Conservation (phyloP, 2,113 vertebrate genomes). For the Diphyllodes magnificus region DNA sequence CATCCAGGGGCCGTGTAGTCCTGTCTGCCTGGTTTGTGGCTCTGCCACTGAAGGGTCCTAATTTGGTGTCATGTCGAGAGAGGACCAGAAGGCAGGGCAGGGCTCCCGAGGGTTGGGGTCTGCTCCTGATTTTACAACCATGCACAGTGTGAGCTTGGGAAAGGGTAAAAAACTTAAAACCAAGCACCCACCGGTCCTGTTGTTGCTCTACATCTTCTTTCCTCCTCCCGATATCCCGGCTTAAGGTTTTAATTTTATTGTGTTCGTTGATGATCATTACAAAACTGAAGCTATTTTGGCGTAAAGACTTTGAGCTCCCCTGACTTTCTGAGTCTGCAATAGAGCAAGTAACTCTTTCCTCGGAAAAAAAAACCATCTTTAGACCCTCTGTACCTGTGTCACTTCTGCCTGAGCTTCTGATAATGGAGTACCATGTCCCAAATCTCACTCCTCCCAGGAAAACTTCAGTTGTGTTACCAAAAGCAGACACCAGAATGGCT, state of each 20-base stretch:
- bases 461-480: background rate
- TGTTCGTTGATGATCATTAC: background rate
- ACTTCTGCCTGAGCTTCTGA: background rate
- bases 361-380: background rate
- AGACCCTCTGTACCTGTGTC: background rate
- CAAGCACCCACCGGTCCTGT: accelerated
- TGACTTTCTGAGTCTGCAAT: too few relatives aligned
- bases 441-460: background rate
- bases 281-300: background rate
- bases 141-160: background rate
- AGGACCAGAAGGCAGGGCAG: background rate
- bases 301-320: background rate
- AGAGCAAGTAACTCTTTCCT: background rate
- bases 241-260: background rate
- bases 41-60: slow-evolving; percentile 40
- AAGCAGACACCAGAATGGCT: background rate
- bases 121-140: background rate
- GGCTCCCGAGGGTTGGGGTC: background rate
- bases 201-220: background rate
- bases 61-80: slow-evolving; percentile 50
- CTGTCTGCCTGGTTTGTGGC: slow-evolving; percentile 45
- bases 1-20: slow-evolving; percentile 7
- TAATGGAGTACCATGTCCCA: background rate
- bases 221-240: background rate
- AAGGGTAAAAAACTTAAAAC: background rate